Base-by-base conservation (phyloP, 2,797 vertebrate genomes). In the Zalophus californianus region DNA sequence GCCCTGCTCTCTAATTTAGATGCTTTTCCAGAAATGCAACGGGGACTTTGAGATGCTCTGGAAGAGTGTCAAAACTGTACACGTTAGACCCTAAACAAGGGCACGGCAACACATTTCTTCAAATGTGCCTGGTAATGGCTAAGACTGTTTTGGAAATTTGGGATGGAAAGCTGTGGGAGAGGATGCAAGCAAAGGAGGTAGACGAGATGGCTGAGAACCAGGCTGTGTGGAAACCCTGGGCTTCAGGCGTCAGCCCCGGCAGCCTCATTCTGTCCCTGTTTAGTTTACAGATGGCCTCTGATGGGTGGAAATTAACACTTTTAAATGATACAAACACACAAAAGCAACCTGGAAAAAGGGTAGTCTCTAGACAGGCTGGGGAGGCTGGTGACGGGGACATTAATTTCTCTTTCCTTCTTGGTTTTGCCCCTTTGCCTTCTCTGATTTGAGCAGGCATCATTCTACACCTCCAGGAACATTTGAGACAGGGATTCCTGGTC, bases 1-100 rank as follows among this genome's bases (percentile, higher is more conserved):
- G 75, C 62, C 38, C 64, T 72, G 35, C 85, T 96, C 94, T 66
- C 93, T 77, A 72, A 92, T 77, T 94, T 85, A 96, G 72, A 91
- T 58, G 73, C 56, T 66, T 64, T 78, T 54, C 79, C 82, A 91
- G 95, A 96, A 90, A 44, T 23, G 32, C 85, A 73, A 0, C 0
- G 0, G 72, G 78, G 90, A 80, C 21, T 90, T 77, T 18, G 62
- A 72, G 68, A 84, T 48, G 48, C 73, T 86, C 79, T 94, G 90
- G 77, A 88, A 66, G 44, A 58, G 23, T 12, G 75, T 88, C 62
- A 91, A 92, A 75, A 88, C 50, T 32, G 7, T 52, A 38, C 56
- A 83, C 0, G 2, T 80, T 56, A 91, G 73, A 93, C 96, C 83
- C 48, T 79, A 86, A 90, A 78, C 87, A 60, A 92, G 75, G 90